Base-by-base conservation (phyloP, 2,888 invertebrate genomes). In the Lepidochrysops patricia region DNA sequence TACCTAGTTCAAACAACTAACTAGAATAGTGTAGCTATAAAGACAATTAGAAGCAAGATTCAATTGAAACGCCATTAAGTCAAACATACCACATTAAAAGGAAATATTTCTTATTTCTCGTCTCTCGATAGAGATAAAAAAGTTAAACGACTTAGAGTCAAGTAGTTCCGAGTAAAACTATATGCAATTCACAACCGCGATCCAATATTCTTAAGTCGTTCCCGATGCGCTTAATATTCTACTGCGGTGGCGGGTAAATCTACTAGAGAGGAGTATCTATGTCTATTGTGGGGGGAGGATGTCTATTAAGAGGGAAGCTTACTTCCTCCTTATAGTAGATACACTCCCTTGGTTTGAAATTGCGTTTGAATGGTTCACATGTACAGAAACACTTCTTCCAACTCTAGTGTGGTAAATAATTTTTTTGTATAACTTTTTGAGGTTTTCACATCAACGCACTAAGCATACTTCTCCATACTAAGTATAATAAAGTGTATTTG, bases 121-220 rank as follows among this genome's bases (percentile, higher is more conserved):
- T 7, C 19, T 23, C 19, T 43, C 43, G 43, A 43, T 43, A 43
- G 19, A 43, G 43, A 43, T 43, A 43, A 43, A 43, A n/a, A 43
- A 43, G 43, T 43, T 43, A 43, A 43, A 43, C 19, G 43, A 43
- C 12, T 43, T 19, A 43, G 9, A 23, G 43, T 23, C 19, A 43
- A 43, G 43, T 43, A 19, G 43, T 50, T 26, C 50, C 50, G 25
- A 15, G 50, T 25, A 50, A 50, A 50, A 50, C 26, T 26, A 26
- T n/a, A 50, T 26, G 26, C 50, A 50, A 3, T 50, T 50, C 50
- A 26, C 50, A 50, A 50, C 50, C 50, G 13, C 50, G 5, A 26
- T 50, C 50, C 50, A 50, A 50, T 50, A 50, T 50, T 50, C 50
- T 50, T 50, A 50, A 50, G 26, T 50, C 50, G 50, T 50, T 26